Evolutionary conservation across 2,888 invertebrate species (phyloP), one percentile per base, ranked within the genome.

Genomic region (Busseola fusca): DNA sequence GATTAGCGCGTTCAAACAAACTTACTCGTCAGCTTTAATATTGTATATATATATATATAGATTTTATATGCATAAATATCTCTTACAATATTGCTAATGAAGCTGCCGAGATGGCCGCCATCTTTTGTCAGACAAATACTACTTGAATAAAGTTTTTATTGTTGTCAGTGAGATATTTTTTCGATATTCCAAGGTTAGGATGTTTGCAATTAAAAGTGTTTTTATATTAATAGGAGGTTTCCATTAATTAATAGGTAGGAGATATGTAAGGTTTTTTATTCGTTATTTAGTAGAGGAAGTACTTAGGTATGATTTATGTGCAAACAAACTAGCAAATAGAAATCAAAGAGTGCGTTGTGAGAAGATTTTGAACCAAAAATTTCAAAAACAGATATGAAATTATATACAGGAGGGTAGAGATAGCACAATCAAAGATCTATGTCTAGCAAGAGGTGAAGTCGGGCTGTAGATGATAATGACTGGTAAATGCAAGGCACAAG

Each of bases 41-140:
- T 48, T 48, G n/a, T n/a, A n/a, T n/a, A n/a, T n/a, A n/a, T n/a
- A n/a, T n/a, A n/a, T n/a, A 3, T 48, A 40, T 14, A 40, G 14
- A 40, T 40, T 40, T 40, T 12, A 2, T 40, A 10, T 40, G 1
- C 10, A 48, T 18, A 18, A 21, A 48, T 48, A 48, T 50, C 48
- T n/a, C 62, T 59, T 72, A 69, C 64, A 78, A 69, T 79, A 82
- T 63, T 45, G 66, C 74, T 76, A 84, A 83, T 82, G 82, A 83
- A 73, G 66, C 34, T 12, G 37, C 21, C 10, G 62, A 64, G 54
- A 81, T 65, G 40, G 57, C 50, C 27, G 50, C 57, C 65, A 62
- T 66, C 65, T 84, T 80, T 78, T 78, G 79, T 82, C 54, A 52
- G 78, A 9, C 7, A 40, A 50, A 54, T 81, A 78, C 30, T 66